These are phyloP conservation scores for Agrypnia vestita DNA, from an alignment of 1,140 invertebrate genomes.

Conservation along the genomic window DNA sequence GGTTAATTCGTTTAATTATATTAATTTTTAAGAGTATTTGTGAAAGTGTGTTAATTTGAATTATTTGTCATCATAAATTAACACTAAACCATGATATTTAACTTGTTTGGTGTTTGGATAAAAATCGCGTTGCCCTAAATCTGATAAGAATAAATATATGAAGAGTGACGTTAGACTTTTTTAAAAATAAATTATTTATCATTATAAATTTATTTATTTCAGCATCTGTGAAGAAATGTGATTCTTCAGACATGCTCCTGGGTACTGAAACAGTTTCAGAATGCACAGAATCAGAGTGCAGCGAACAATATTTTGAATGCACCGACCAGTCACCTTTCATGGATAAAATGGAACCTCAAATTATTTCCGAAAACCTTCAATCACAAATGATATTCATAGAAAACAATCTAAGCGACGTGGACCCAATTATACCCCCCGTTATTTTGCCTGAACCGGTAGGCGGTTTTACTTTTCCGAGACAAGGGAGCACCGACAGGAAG, in stretches of 20 bases:
- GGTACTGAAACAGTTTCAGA: conserved; percentile 72
- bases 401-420: conserved; percentile 33
- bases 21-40: too few species aligned
- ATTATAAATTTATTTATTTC: conserved; percentile 16
- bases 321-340: conserved; percentile 66
- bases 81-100: too few species aligned
- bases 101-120: too few species aligned
- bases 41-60: too few species aligned
- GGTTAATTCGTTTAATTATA: too few species aligned
- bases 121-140: too few species aligned
- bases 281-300: conserved; percentile 72
- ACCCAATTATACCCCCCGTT: conserved; percentile 14
- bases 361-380: conserved; percentile 63
- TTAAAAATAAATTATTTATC: too few species aligned
- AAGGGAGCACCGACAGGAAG: conserved; percentile 52
- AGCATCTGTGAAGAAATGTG: conserved; percentile 68
- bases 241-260: conserved; percentile 71
- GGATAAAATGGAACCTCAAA: conserved; percentile 65
- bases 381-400: conserved; percentile 63
- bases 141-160: too few species aligned
- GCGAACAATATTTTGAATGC: conserved; percentile 72
- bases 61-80: too few species aligned
- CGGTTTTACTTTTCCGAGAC: conserved; percentile 39
- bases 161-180: too few species aligned
- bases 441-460: conserved; percentile 37